These are phyloP conservation scores for Perizoma affinitatum DNA, from an alignment of 2,888 invertebrate species.

Conservation along the genomic window DNA sequence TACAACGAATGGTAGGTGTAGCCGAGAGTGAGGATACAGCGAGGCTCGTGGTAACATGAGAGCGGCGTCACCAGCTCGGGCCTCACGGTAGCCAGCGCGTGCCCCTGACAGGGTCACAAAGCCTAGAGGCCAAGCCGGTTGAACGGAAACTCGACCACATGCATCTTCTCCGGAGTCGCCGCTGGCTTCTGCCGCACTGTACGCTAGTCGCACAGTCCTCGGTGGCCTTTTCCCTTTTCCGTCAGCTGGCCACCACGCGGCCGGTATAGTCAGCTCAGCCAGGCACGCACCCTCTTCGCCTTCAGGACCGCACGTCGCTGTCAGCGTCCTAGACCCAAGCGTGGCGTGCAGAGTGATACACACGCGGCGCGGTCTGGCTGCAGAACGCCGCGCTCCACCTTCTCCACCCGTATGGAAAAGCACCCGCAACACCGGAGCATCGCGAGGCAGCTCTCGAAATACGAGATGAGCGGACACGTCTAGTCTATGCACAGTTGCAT, in stretches of 20 bases:
- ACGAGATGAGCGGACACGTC: slow-evolving; percentile 98
- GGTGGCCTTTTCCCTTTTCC: slow-evolving; percentile 87
- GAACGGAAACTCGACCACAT: slow-evolving; percentile 88
- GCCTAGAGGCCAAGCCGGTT: slow-evolving; percentile 86
- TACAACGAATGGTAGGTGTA: slow-evolving; percentile 96
- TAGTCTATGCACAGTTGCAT: slow-evolving; percentile 88
- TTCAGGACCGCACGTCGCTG: slow-evolving; percentile 96
- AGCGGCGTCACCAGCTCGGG: slow-evolving; percentile 92
- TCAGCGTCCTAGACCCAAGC: slow-evolving; percentile 85
- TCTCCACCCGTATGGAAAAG: slow-evolving; percentile 96
- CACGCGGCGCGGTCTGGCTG: slow-evolving; percentile 88
- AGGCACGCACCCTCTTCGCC: slow-evolving; percentile 96
- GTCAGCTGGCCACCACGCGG: slow-evolving; percentile 94
- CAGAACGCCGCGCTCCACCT: slow-evolving; percentile 90
- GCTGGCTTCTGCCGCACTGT: slow-evolving; percentile 93
- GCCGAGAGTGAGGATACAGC: slow-evolving; percentile 93
- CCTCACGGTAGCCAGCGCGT: slow-evolving; percentile 92
- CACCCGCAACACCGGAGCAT: slow-evolving; percentile 95
- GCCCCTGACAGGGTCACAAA: slow-evolving; percentile 90
- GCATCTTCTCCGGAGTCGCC: slow-evolving; percentile 87
- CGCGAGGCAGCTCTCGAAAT: slow-evolving; percentile 92
- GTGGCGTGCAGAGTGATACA: slow-evolving; percentile 92
- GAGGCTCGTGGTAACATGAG: slow-evolving; percentile 94
- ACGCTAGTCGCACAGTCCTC: slow-evolving; percentile 91
- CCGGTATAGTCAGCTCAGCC: slow-evolving; percentile 93